phyloP scores from a whole-genome alignment of 2,113 vertebrate species.

The Buteo buteo region DNA sequence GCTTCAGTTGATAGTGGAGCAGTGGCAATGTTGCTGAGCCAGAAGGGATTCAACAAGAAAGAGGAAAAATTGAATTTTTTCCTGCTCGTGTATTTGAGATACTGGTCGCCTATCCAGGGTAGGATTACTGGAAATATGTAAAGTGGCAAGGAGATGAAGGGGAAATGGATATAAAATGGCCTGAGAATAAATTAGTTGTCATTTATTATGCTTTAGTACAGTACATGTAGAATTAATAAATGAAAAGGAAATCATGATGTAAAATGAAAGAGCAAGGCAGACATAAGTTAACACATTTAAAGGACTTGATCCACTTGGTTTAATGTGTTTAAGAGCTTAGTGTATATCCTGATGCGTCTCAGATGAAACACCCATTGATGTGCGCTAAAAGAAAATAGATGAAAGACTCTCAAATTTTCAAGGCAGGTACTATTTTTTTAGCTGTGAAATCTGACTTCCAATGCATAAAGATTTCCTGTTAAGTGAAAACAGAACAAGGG shows the following conservation, averaged over 20 bases:
- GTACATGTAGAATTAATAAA: background rate
- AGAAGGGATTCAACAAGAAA: background rate
- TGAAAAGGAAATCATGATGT: background rate
- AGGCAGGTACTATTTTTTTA: constrained; percentile 20
- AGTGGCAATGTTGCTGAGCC: background rate
- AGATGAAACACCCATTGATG: constrained; percentile 31
- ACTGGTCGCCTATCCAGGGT: background rate
- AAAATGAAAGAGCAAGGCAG: constrained; percentile 1
- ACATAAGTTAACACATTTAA: background rate
- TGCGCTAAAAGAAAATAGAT: constrained; percentile 12
- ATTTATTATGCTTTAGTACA: background rate
- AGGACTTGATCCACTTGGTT: background rate
- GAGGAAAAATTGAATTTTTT: background rate
- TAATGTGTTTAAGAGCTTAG: constrained; percentile 28
- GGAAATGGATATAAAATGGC: background rate
- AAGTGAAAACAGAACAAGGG: constrained; percentile 4
- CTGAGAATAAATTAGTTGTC: background rate
- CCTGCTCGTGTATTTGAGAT: background rate
- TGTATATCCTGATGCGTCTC: background rate
- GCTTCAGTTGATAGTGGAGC: background rate
- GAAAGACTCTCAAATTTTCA: constrained; percentile 37
- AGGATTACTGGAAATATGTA: background rate
- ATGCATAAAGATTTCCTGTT: constrained; percentile 37
- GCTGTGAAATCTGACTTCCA: constrained; percentile 19
- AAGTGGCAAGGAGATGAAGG: background rate